A percentile compares a stretch with the other conserved stretches of the same genome.
Evolutionary conservation across 2,888 invertebrate genomes (phyloP).

Genomic region (Tinea pellionella): DNA sequence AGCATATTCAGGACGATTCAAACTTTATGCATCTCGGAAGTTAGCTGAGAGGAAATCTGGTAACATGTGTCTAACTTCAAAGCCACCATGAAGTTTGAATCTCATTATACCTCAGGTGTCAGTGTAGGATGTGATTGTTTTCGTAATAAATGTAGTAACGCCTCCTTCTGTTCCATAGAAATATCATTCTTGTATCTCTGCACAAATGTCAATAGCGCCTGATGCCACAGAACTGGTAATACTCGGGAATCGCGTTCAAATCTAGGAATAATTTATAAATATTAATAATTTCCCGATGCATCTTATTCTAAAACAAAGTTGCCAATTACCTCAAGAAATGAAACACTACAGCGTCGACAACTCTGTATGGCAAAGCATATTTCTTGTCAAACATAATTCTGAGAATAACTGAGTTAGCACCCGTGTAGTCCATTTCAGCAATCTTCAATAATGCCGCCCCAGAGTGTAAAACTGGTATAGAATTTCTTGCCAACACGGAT

Average conservation of each 20-base stretch:
- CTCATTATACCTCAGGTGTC: conserved; percentile 70
- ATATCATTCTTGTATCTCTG: conserved; percentile 97
- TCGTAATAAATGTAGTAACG: conserved; percentile 81
- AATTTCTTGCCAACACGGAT: conserved; percentile 89
- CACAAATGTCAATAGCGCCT: conserved; percentile 91
- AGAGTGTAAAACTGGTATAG: conserved; percentile 94
- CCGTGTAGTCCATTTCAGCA: conserved; percentile 97
- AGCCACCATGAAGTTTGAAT: too few species aligned
- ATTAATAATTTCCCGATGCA: background rate
- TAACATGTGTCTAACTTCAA: too few species aligned
- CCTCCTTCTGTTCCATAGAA: conserved; percentile 91
- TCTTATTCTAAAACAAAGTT: background rate
- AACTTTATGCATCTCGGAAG: too few species aligned
- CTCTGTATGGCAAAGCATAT: conserved; percentile 95
- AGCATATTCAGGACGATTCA: too few species aligned
- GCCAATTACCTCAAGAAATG: conserved; percentile 85
- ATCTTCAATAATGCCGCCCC: conserved; percentile 95
- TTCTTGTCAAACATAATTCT: conserved; percentile 96
- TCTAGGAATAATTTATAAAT: conserved; percentile 50
- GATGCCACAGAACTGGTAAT: conserved; percentile 98
- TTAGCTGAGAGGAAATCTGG: too few species aligned
- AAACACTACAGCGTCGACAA: conserved; percentile 93
- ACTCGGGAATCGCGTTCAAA: conserved; percentile 85
- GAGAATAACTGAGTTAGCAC: conserved; percentile 95
- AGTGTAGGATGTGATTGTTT: conserved; percentile 79